Base-by-base conservation (phyloP, 2,113 vertebrate species). In the Menura novaehollandiae region DNA sequence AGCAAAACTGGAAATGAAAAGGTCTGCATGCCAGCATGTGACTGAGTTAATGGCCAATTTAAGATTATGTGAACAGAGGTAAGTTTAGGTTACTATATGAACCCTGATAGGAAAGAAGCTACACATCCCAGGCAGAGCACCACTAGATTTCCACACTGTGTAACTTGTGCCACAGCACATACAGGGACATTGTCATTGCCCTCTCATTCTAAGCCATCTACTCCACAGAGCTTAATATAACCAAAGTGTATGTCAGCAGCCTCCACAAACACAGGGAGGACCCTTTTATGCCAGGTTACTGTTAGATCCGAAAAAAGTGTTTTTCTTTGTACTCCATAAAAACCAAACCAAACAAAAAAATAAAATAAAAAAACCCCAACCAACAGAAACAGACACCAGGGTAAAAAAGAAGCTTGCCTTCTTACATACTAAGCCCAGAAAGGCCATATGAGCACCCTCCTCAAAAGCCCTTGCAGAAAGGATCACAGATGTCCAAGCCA, bases 11-110 rank as follows among this genome's bases (percentile, higher is more conserved):
- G 35, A 95, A 55, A 83, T 58, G 1, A 74, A 67, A 78, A 79
- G 13, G 22, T 15, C 47, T 60, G 47, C 37, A 15, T 2, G 22
- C 22, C 43, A 58, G 17, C 0, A 0, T 9, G n/a, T 3, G 24
- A 71, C 11, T 68, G 39, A 46, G 47, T 19, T 58, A 86, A 60
- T 2, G 26, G 37, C 20, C 43, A 41, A 3, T 55, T 71, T 81
- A 67, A 60, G 64, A 39, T 49, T 75, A n/a, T 3, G 8, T 37
- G 37, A 81, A 77, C 22, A 87, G 60, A 92, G 19, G 46, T 23
- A 75, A 67, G 8, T 69, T 64, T 53, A 68, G 46, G 43, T 60
- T 72, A 73, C 13, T 71, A 1, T 7, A 58, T 2, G 7, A 69
- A 68, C 11, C 6, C 18, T 19, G 19, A 52, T 0, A 73, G 43